These are phyloP conservation scores for Micrastur ruficollis DNA, from an alignment of 2,797 vertebrate genomes.

Conservation along the genomic window DNA sequence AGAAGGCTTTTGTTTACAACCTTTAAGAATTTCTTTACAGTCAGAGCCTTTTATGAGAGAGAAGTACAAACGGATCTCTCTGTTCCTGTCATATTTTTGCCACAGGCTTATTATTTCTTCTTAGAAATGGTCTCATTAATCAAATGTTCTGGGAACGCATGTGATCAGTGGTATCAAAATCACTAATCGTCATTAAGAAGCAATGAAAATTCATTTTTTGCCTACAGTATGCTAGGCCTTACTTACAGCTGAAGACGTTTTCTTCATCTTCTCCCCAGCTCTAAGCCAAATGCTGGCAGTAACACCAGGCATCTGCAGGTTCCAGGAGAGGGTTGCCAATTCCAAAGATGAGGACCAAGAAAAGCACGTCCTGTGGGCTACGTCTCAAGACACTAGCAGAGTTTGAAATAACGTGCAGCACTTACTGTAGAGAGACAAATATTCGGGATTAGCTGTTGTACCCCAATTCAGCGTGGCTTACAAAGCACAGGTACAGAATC, in stretches of 20 bases:
- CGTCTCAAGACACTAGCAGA: not conserved
- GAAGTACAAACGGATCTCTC: not conserved
- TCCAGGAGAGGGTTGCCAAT: not conserved
- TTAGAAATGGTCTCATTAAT: constrained; percentile 37
- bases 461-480: fast-evolving
- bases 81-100: not conserved
- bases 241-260: not conserved
- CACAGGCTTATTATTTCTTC: constrained; percentile 28
- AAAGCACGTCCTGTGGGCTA: not conserved
- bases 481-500: fast-evolving
- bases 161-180: constrained; percentile 13
- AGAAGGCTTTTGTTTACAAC: not conserved
- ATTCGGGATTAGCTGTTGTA: not conserved
- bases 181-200: constrained; percentile 18
- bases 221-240: not conserved
- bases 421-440: fast-evolving
- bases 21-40: not conserved
- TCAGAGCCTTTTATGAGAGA: not conserved
- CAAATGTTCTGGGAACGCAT: constrained; percentile 12
- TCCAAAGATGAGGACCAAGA: not conserved
- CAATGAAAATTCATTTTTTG: not conserved
- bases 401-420: not conserved
- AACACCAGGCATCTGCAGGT: not conserved
- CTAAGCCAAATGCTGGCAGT: not conserved
- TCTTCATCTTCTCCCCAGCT: not conserved